A percentile compares a stretch with the other conserved stretches of the same genome.
These are phyloP conservation scores for Chaitophorus viminalis DNA, from an alignment of 2,888 invertebrate genomes.

Conservation along the genomic window DNA sequence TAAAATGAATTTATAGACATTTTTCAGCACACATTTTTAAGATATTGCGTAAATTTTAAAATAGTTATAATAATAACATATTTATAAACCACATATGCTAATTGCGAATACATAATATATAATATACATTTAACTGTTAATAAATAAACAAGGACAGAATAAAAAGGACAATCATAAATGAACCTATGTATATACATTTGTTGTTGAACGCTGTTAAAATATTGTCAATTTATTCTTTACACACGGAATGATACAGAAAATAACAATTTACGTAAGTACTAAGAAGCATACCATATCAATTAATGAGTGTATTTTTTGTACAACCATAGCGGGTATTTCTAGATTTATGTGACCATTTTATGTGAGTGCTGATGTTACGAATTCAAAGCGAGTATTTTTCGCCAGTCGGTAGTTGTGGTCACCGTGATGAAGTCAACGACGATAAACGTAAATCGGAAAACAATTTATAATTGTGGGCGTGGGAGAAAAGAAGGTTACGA, in stretches of 20 bases:
- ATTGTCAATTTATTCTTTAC: background rate
- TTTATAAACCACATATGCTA: no score
- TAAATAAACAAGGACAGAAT: background rate
- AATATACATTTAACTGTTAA: background rate
- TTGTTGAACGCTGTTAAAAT: background rate
- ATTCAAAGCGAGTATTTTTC: no score
- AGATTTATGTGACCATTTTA: background rate
- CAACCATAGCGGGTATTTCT: no score
- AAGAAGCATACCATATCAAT: no score
- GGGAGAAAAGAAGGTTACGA: background rate
- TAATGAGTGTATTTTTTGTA: no score
- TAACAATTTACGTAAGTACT: background rate
- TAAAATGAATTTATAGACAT: background rate
- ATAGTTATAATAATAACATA: background rate
- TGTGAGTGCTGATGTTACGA: background rate
- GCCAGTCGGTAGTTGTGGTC: background rate
- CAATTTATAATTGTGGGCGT: background rate
- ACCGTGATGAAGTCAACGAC: background rate
- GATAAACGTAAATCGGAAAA: conserved; percentile 5
- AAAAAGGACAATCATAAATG: background rate
- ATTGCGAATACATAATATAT: background rate
- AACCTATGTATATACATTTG: background rate
- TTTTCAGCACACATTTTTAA: background rate
- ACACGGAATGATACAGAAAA: background rate
- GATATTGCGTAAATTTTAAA: background rate